Evolutionary conservation across 64 coral and sea anemone genomes (phyloP).

Genomic region (Catalaphyllia jardinei): DNA sequence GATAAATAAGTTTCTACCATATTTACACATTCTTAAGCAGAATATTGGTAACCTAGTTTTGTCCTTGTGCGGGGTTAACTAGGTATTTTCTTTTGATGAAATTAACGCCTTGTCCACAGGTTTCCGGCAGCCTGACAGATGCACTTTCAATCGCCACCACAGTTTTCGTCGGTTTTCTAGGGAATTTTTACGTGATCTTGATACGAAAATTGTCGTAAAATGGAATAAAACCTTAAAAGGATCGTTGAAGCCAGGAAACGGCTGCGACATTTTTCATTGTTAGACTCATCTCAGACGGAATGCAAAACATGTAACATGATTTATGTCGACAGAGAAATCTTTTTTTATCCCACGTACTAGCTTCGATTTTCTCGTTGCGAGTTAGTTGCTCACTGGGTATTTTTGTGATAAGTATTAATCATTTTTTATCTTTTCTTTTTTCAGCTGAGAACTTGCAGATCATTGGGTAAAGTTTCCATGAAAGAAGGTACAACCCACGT

Average conservation of each 20-base stretch:
- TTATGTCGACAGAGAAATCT: too few relatives aligned
- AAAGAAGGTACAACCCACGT: conserved; percentile 67
- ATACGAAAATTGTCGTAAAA: not conserved
- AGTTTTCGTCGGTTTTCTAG: not conserved
- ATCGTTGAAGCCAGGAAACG: not conserved
- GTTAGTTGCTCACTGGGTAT: not conserved
- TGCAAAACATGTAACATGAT: too few relatives aligned
- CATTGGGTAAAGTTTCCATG: conserved; percentile 72
- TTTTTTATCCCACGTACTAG: too few relatives aligned
- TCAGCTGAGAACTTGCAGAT: conserved; percentile 78
- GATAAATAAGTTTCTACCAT: not conserved
- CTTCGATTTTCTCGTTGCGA: too few relatives aligned
- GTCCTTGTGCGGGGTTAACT: not conserved
- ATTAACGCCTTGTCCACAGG: not conserved
- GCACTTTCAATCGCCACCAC: not conserved
- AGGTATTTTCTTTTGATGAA: not conserved
- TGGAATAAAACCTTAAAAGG: not conserved
- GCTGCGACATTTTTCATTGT: too few relatives aligned
- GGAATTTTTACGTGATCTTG: not conserved
- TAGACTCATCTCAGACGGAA: too few relatives aligned
- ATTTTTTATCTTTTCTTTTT: conserved; percentile 8
- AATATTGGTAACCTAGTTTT: not conserved
- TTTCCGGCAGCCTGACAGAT: not conserved
- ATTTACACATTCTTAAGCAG: not conserved
- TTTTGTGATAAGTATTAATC: not conserved